Evolutionary conservation across 2,797 vertebrate species (phyloP).

Genomic region (Spizella passerina): DNA sequence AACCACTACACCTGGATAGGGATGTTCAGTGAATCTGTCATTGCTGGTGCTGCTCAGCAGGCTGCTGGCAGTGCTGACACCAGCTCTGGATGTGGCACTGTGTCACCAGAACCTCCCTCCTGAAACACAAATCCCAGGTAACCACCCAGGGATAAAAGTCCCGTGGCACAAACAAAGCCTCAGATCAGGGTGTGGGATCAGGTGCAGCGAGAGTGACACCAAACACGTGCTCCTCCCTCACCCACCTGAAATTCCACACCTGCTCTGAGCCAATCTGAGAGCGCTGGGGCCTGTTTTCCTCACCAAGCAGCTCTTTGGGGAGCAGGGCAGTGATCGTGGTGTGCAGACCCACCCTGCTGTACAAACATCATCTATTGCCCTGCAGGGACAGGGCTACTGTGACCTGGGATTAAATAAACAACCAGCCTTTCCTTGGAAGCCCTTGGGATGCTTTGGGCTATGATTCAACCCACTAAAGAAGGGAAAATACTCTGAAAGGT

Average conservation of each 20-base stretch:
- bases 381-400: neutral
- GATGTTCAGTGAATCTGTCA: neutral
- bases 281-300: neutral
- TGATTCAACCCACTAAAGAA: neutral
- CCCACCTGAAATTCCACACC: neutral
- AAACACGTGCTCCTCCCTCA: neutral
- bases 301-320: neutral
- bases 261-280: neutral
- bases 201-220: neutral
- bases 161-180: neutral
- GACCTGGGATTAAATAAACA: neutral
- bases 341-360: neutral
- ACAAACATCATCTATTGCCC: neutral
- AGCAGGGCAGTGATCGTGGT: neutral
- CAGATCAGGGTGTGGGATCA: neutral
- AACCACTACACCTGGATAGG: neutral
- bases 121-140: neutral
- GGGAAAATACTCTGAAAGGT: neutral
- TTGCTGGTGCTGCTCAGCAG: neutral
- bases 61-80: neutral
- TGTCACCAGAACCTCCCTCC: neutral
- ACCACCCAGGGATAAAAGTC: neutral
- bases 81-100: neutral
- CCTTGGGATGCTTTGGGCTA: neutral
- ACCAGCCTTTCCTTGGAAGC: neutral